Base-by-base conservation (phyloP, 2,888 invertebrate species). In the Caenorhabditis wallacei region DNA sequence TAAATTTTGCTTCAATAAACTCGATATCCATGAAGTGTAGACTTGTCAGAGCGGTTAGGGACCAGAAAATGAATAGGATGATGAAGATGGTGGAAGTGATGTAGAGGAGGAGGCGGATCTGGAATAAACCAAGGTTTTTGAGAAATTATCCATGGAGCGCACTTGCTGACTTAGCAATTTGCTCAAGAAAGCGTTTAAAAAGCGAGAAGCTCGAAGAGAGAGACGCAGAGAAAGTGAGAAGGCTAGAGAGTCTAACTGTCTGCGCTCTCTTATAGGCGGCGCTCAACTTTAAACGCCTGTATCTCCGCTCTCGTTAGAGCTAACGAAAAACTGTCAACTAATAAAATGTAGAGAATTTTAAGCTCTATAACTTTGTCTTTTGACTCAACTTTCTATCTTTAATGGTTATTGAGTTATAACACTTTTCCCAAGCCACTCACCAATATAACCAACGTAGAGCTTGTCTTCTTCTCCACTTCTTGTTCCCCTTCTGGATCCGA, bases 1-100 rank as follows among this genome's bases (percentile, higher is more conserved):
- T 61, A 43, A 61, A 61, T 43, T 26, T 61, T 1, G 24, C 43
- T 22, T 61, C 61, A n/a, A 61, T 46, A 43, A 61, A 61, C 16
- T 61, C 61, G 18, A 61, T 26, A 2, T 61, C 26, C 16, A 26
- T n/a, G 16, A 8, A 61, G 22, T 61, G 43, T 7, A 61, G 61
- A 16, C 8, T 8, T n/a, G 43, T 43, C 1, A 43, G 7, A 2
- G 13, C 26, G 1, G 61, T 43, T 13, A 61, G 16, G n/a, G 16
- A 10, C 61, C 61, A 61, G 26, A 61, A 8, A 5, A 61, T 24
- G 24, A 61, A n/a, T 8, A 26, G n/a, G 1, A 3, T 24, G 26
- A 43, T 1, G 61, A 61, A 61, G 22, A 8, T 5, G 24, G 43
- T 0, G 43, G 43, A 61, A 5, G n/a, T 1, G 10, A n/a, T 43